These are phyloP conservation scores for Hermetia illucens DNA, from an alignment of 1,140 invertebrate genomes.

Conservation along the genomic window DNA sequence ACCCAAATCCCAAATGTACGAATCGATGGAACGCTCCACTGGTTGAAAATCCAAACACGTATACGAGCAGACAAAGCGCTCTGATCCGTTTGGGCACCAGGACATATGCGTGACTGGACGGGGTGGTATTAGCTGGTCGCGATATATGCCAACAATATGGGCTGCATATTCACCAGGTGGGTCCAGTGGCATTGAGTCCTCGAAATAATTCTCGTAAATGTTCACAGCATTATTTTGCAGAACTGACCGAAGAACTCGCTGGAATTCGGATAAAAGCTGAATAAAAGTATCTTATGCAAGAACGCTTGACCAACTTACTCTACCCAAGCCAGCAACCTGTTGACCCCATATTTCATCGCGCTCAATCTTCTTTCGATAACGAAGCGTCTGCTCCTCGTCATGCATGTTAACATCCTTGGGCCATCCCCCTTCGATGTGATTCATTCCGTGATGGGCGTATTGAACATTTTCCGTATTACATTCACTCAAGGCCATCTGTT, in stretches of 20 bases:
- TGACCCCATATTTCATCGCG: conserved; percentile 69
- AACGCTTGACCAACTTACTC: not conserved
- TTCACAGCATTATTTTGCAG: conserved; percentile 82
- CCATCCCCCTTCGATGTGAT: conserved; percentile 90
- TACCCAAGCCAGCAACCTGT: conserved; percentile 14
- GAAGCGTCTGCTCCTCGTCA: conserved; percentile 67
- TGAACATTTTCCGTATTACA: conserved; percentile 37
- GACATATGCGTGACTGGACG: conserved; percentile 54
- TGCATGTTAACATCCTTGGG: conserved; percentile 78
- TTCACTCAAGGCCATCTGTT: conserved; percentile 43
- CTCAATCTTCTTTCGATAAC: conserved; percentile 84
- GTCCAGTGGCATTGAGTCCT: conserved; percentile 28
- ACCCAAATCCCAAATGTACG: conserved; percentile 80
- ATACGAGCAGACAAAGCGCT: conserved; percentile 67
- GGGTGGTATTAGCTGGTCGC: conserved; percentile 35
- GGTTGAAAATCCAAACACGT: conserved; percentile 47
- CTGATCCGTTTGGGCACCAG: conserved; percentile 68
- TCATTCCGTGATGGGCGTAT: conserved; percentile 48
- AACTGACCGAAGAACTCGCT: conserved; percentile 56
- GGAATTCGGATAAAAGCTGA: too few relatives aligned
- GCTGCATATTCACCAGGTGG: not conserved
- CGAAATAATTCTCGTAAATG: conserved; percentile 78
- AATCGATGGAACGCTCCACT: conserved; percentile 35
- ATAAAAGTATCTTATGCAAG: too few relatives aligned
- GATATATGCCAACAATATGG: conserved; percentile 10